phyloP scores from a whole-genome alignment of 2,888 invertebrate species.

The Lasioglossum pauxillum region DNA sequence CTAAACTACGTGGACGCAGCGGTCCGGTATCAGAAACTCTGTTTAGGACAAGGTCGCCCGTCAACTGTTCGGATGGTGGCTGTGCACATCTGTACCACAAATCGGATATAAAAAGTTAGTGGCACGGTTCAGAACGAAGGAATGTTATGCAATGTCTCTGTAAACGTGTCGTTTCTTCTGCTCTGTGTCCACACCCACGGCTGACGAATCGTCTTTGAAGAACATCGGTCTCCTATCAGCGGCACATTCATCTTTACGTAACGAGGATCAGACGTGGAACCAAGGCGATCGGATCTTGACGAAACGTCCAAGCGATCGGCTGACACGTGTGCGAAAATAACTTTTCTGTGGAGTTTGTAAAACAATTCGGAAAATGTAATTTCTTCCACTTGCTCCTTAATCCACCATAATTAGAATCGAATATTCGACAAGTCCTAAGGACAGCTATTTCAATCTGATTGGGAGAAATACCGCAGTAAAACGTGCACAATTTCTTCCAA shows the following conservation, averaged over 20 bases:
- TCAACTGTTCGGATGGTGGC: not conserved
- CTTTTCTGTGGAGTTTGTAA: not conserved
- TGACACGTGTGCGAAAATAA: not conserved
- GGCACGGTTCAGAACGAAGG: not conserved
- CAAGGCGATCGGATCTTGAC: not conserved
- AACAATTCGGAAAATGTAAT: not conserved
- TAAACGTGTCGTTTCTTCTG: conserved; percentile 19
- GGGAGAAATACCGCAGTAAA: no score
- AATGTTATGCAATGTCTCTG: conserved; percentile 32
- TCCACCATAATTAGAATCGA: no score
- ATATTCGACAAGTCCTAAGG: no score
- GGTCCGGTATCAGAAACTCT: not conserved
- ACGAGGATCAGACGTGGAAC: not conserved
- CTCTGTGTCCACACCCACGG: conserved; percentile 29
- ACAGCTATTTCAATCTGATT: no score
- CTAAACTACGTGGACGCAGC: not conserved
- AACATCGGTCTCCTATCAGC: conserved; percentile 31
- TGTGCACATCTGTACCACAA: conserved; percentile 9
- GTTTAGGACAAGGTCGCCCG: not conserved
- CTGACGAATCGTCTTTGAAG: conserved; percentile 1
- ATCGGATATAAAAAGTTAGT: conserved; percentile 20
- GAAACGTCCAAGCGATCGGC: not conserved
- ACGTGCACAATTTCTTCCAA: no score
- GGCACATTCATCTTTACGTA: conserved; percentile 28
- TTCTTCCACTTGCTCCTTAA: not conserved